A percentile compares a stretch with the other conserved stretches of the same genome.
phyloP scores from a whole-genome alignment of 1,140 invertebrate genomes.

The Drosophila eugracilis region DNA sequence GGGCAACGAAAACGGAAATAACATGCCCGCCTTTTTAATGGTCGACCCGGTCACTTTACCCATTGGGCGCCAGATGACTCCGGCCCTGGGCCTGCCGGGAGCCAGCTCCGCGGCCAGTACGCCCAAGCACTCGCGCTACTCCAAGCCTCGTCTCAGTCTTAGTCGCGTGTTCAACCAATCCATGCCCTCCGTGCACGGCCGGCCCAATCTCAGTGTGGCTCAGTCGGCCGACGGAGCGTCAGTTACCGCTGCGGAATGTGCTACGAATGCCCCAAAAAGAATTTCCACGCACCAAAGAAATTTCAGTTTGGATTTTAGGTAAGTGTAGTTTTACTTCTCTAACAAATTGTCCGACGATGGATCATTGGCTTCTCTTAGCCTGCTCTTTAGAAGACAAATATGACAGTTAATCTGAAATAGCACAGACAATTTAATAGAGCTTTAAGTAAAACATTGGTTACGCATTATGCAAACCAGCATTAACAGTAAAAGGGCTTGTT shows the following conservation, averaged over 20 bases:
- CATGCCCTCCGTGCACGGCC: constrained; percentile 88
- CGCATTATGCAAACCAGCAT: background rate
- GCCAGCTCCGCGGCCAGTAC: constrained; percentile 77
- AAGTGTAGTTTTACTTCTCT: constrained; percentile 24
- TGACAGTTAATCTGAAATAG: background rate
- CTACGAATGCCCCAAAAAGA: constrained; percentile 86
- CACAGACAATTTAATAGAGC: constrained; percentile 35
- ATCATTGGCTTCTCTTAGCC: constrained; percentile 2
- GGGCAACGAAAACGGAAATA: constrained; percentile 39
- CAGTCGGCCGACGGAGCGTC: constrained; percentile 37
- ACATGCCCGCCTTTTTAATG: constrained; percentile 72
- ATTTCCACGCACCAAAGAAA: constrained; percentile 91
- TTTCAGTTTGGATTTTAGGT: constrained; percentile 91
- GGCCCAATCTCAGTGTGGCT: constrained; percentile 83
- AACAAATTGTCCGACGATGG: background rate
- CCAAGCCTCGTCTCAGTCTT: constrained; percentile 79
- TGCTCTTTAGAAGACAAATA: constrained; percentile 9
- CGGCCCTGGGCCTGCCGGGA: constrained; percentile 38
- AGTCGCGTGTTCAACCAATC: constrained; percentile 80
- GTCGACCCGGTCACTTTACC: constrained; percentile 72
- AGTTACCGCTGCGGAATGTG: constrained; percentile 35
- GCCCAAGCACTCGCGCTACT: constrained; percentile 77
- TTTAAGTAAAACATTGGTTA: constrained; percentile 17
- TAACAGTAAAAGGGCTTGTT: too few species aligned
- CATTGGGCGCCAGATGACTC: constrained; percentile 46